Evolutionary conservation across 2,888 invertebrate species (phyloP).

Genomic region (Melieria picta): DNA sequence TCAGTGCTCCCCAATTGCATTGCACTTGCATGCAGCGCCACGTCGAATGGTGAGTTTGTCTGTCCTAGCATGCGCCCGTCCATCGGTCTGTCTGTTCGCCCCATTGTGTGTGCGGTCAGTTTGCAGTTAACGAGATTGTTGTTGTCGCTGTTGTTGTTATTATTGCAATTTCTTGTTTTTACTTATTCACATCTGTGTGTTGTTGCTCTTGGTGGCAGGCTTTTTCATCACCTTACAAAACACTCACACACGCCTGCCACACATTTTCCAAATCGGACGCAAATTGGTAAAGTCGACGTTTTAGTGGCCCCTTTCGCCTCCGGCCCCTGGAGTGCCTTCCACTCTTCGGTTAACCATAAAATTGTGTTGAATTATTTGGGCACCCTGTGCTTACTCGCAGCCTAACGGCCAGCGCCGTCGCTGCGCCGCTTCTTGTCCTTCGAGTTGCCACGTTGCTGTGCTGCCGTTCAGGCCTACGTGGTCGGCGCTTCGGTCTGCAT

Average conservation of each 20-base stretch:
- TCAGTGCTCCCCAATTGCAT: background rate
- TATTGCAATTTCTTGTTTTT: background rate
- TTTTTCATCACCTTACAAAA: background rate
- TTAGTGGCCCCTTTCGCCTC: background rate
- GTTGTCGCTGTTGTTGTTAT: too few relatives aligned
- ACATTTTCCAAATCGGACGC: slow-evolving; percentile 16
- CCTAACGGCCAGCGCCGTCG: background rate
- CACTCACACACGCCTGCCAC: background rate
- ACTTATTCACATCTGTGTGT: background rate
- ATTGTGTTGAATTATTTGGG: slow-evolving; percentile 45
- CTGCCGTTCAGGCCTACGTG: background rate
- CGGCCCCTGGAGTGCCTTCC: background rate
- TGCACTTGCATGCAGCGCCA: too few relatives aligned
- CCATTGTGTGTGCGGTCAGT: background rate
- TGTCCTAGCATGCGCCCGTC: background rate
- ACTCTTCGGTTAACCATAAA: slow-evolving; percentile 42
- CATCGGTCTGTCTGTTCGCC: background rate
- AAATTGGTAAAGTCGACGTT: slow-evolving; percentile 13
- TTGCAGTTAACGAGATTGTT: too few relatives aligned
- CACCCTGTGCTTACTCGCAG: background rate
- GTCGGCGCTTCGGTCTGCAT: slow-evolving; percentile 2
- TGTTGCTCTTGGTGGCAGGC: too few relatives aligned
- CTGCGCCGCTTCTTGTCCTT: background rate
- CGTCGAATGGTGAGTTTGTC: background rate
- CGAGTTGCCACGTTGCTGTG: background rate